Conservation (phyloP, 2,888 invertebrate species). For the Prionchulus punctatus region DNA sequence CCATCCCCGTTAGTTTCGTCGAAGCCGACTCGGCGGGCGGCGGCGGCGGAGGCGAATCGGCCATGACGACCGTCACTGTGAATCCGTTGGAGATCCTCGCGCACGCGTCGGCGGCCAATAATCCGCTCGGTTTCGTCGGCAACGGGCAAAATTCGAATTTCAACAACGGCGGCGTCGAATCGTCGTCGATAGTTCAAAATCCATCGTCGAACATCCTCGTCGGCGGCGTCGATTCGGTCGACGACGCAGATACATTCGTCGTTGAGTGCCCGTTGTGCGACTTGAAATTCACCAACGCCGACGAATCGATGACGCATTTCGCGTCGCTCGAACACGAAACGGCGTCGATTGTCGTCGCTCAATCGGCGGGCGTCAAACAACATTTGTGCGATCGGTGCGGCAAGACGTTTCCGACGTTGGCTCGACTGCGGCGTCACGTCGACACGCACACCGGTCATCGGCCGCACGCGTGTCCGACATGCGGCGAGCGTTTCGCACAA, state of each 20-base stretch:
- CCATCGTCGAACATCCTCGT: neutral
- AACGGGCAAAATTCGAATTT: no score
- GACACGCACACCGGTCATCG: constrained; percentile 20
- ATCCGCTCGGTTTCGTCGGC: no score
- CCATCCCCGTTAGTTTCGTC: neutral
- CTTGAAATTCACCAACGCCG: constrained; percentile 14
- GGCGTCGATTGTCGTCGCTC: constrained; percentile 12
- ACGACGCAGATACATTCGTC: constrained; percentile 8
- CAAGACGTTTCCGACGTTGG: constrained; percentile 46
- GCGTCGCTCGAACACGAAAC: constrained; percentile 25
- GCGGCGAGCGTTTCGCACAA: constrained; percentile 48
- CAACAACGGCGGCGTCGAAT: no score
- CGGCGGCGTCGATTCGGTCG: neutral
- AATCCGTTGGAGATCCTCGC: neutral
- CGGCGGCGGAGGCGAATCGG: neutral
- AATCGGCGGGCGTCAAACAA: constrained; percentile 14
- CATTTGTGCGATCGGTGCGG: constrained; percentile 36
- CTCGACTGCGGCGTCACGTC: constrained; percentile 47
- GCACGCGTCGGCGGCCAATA: neutral
- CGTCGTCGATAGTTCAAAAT: neutral
- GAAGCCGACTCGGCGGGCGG: no score
- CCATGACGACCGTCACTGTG: neutral
- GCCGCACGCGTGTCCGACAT: constrained; percentile 45
- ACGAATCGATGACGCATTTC: constrained; percentile 21
- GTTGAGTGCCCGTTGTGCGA: constrained; percentile 19